phyloP scores from a whole-genome alignment of 2,113 vertebrate genomes.

The Myiozetetes cayanensis region DNA sequence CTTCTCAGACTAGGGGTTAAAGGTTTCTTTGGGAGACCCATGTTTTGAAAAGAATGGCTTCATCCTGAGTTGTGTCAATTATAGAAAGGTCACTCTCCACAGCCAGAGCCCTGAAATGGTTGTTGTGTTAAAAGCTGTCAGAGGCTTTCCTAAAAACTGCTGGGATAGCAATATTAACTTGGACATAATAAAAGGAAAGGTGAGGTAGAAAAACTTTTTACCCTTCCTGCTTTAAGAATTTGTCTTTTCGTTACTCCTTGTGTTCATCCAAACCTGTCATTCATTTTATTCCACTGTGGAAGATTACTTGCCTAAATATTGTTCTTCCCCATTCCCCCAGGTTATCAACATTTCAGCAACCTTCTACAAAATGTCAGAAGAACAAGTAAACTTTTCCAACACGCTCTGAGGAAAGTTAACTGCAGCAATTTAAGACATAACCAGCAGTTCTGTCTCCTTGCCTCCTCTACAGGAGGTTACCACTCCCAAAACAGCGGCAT shows the following conservation, averaged over 20 bases:
- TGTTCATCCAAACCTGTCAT: slow-evolving; percentile 13
- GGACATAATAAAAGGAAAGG: slow-evolving; percentile 40
- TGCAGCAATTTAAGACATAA: not conserved
- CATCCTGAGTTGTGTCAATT: slow-evolving; percentile 67
- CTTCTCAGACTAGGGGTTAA: slow-evolving; percentile 52
- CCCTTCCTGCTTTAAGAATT: not conserved
- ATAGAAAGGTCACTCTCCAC: slow-evolving; percentile 68
- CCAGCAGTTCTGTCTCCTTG: not conserved
- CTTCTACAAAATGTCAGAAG: slow-evolving; percentile 34
- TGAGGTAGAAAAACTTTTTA: slow-evolving; percentile 26
- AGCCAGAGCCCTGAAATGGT: slow-evolving; percentile 58
- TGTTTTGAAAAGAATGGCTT: slow-evolving; percentile 61
- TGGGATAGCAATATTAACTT: slow-evolving; percentile 49
- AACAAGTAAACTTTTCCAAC: slow-evolving; percentile 11
- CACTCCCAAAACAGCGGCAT: not conserved
- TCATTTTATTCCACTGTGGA: slow-evolving; percentile 17
- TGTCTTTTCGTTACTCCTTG: not conserved
- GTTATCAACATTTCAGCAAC: not conserved
- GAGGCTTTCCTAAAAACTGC: slow-evolving; percentile 63
- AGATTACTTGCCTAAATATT: not conserved
- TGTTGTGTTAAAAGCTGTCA: slow-evolving; percentile 69
- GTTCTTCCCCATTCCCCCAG: not conserved
- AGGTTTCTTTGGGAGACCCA: slow-evolving; percentile 60
- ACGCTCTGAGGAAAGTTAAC: not conserved
- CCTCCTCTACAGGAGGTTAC: slow-evolving; percentile 8